Percentiles rank a stretch among this genome's conserved stretches.
Evolutionary conservation across 2,113 vertebrate species (phyloP).

Genomic region (Tetraodon nigroviridis): DNA sequence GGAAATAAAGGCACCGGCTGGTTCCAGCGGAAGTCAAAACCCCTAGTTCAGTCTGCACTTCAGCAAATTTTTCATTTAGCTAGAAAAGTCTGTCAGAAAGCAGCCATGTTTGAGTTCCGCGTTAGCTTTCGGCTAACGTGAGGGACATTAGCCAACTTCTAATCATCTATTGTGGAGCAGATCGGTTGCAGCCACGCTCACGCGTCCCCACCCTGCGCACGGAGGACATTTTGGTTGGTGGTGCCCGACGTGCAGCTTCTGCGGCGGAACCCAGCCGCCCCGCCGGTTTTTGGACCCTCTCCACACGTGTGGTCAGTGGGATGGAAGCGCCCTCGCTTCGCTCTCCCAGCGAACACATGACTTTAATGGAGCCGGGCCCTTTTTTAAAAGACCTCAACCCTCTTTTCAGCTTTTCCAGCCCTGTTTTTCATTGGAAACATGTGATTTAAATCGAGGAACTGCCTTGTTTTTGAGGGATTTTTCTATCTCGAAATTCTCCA

Average conservation of each 20-base stretch:
- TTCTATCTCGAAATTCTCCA: no score
- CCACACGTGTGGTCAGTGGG: conserved; percentile 62
- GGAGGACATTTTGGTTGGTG: conserved; percentile 20
- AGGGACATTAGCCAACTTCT: no score
- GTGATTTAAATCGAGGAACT: not conserved
- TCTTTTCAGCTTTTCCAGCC: not conserved
- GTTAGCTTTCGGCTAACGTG: not conserved
- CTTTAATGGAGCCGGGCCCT: conserved; percentile 23
- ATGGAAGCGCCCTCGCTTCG: conserved; percentile 57
- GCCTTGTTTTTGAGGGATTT: no score
- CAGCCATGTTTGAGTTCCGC: not conserved
- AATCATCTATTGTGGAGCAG: not conserved
- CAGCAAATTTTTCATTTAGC: no score
- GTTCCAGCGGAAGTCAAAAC: no score
- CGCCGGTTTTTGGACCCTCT: conserved; percentile 46
- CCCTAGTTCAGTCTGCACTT: no score
- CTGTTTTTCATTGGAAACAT: not conserved
- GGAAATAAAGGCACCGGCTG: not conserved
- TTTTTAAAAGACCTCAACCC: conserved; percentile 1
- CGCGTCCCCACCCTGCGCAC: not conserved
- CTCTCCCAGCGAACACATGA: conserved; percentile 43
- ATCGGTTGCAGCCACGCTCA: not conserved
- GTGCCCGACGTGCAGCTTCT: conserved; percentile 51
- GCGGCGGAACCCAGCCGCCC: conserved; percentile 51
- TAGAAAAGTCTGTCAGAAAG: no score